These are phyloP conservation scores for Nysson spinosus DNA, from an alignment of 2,888 invertebrate species.

Conservation along the genomic window DNA sequence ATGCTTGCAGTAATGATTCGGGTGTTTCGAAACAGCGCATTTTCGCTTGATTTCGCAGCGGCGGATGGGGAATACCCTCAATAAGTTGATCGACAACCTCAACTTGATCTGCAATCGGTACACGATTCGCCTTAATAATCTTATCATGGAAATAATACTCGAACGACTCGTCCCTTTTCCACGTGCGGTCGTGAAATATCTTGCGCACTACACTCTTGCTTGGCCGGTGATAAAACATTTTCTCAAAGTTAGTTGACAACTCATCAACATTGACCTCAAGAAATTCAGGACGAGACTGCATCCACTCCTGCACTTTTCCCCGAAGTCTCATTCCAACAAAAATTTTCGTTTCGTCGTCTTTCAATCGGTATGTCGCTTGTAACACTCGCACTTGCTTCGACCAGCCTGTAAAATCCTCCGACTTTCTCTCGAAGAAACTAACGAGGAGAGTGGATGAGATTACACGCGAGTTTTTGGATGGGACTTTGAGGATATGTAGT, in stretches of 20 bases:
- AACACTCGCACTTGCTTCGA: constrained; percentile 24
- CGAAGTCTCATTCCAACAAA: constrained; percentile 29
- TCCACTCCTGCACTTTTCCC: constrained; percentile 30
- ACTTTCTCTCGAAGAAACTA: no score
- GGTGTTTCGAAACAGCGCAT: constrained; percentile 35
- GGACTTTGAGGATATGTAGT: no score
- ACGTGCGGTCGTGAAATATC: constrained; percentile 34
- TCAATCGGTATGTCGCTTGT: constrained; percentile 16
- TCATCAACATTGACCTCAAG: constrained; percentile 11
- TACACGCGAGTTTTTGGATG: no score
- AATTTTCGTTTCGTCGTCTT: constrained; percentile 32
- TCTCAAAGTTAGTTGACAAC: constrained; percentile 15
- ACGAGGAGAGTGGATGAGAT: no score
- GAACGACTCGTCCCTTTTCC: constrained; percentile 35
- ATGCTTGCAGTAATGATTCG: constrained; percentile 34
- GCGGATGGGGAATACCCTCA: constrained; percentile 38
- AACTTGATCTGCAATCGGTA: constrained; percentile 26
- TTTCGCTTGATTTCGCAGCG: constrained; percentile 31
- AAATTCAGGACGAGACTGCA: constrained; percentile 33
- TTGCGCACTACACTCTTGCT: constrained; percentile 15
- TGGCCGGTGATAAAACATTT: constrained; percentile 26
- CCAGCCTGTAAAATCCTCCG: constrained; percentile 28
- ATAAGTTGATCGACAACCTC: constrained; percentile 39
- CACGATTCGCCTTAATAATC: constrained; percentile 27
- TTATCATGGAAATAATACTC: constrained; percentile 37